These are phyloP conservation scores for Columba guinea DNA, from an alignment of 2,797 vertebrate genomes.

Conservation along the genomic window DNA sequence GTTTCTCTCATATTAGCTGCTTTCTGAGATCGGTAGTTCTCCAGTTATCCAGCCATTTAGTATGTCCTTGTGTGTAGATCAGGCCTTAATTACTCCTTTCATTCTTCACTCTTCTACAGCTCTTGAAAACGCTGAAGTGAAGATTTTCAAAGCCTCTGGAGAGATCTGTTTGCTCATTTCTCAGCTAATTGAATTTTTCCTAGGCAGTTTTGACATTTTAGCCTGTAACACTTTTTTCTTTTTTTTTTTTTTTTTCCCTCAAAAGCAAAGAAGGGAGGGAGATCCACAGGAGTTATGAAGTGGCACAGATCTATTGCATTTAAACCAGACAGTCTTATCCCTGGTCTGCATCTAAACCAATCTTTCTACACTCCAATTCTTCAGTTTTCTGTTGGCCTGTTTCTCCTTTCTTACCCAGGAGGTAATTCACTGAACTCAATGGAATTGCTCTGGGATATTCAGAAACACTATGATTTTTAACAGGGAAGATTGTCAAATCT, in stretches of 20 bases:
- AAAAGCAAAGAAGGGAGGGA: neutral
- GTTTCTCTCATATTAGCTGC: neutral
- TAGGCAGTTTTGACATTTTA: neutral
- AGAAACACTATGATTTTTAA: neutral
- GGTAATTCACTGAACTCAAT: neutral
- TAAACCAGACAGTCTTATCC: neutral
- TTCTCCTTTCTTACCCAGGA: neutral
- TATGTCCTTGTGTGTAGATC: neutral
- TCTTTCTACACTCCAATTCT: neutral
- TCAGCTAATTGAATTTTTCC: neutral
- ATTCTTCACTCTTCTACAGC: neutral
- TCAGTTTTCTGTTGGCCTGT: neutral
- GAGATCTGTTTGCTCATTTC: neutral
- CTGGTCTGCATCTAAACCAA: neutral
- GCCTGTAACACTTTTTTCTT: neutral
- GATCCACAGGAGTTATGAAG: neutral
- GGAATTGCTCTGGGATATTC: neutral
- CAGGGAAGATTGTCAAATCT: neutral
- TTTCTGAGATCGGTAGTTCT: neutral
- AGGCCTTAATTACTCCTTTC: neutral
- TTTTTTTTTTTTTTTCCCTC: neutral
- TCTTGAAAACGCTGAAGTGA: neutral
- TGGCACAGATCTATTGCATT: neutral
- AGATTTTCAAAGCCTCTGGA: neutral
- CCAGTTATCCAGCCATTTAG: neutral